phyloP scores from a whole-genome alignment of 2,113 vertebrate genomes.

The Pseudorasbora parva region DNA sequence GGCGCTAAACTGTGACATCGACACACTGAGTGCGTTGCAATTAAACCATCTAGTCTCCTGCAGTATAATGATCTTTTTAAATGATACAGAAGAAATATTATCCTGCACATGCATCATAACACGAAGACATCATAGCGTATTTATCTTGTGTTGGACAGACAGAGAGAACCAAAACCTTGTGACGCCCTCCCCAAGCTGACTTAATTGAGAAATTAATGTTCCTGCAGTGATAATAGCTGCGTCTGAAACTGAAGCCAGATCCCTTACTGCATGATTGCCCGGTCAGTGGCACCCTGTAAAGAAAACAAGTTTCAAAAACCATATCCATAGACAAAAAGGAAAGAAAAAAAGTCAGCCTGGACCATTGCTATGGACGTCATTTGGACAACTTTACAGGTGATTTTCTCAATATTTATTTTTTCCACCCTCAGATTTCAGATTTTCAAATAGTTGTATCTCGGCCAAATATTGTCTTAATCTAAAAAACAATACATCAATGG shows the following conservation, averaged over 20 bases:
- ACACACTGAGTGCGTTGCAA: slow-evolving; percentile 12
- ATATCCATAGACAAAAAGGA: too few species aligned
- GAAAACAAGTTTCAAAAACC: neutral
- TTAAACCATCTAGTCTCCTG: neutral
- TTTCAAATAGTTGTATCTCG: too few species aligned
- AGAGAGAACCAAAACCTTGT: neutral
- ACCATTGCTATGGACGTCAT: too few species aligned
- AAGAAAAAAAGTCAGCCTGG: too few species aligned
- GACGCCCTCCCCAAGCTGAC: neutral
- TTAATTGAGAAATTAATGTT: neutral
- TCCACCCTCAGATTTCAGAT: too few species aligned
- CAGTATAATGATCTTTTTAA: slow-evolving; percentile 22
- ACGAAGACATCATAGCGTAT: neutral
- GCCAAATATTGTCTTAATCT: too few species aligned
- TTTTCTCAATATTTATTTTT: too few species aligned
- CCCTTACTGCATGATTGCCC: neutral
- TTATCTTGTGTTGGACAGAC: neutral
- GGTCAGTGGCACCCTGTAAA: neutral
- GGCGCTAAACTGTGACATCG: slow-evolving; percentile 25
- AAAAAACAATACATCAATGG: too few species aligned
- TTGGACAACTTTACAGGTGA: too few species aligned
- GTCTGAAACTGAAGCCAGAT: neutral
- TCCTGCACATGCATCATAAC: neutral
- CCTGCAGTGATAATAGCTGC: neutral
- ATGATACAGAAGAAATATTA: slow-evolving; percentile 16